Evolutionary conservation across 1,140 invertebrate genomes (phyloP).

Genomic region (Drosophila auraria): DNA sequence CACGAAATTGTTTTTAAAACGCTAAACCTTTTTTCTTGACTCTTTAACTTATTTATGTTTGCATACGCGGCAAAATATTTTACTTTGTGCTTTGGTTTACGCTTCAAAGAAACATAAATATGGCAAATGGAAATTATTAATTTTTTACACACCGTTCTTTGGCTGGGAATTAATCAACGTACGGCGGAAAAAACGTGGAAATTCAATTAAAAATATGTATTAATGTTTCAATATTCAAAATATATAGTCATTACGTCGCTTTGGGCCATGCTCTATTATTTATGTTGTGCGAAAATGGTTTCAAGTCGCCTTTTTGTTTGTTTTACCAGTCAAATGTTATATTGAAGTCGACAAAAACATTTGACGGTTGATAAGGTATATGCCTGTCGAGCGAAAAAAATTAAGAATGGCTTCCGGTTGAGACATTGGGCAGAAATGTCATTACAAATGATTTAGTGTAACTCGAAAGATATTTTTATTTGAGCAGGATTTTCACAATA

Average conservation of each 20-base stretch:
- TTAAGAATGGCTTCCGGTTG: background rate
- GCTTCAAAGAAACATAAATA: constrained; percentile 74
- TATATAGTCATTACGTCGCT: constrained; percentile 40
- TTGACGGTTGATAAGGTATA: background rate
- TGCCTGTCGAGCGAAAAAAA: constrained; percentile 1
- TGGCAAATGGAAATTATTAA: constrained; percentile 61
- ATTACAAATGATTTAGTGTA: background rate
- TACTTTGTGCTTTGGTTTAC: constrained; percentile 68
- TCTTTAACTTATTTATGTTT: constrained; percentile 65
- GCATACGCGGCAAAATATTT: constrained; percentile 56
- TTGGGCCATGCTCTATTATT: constrained; percentile 31
- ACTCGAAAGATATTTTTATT: background rate
- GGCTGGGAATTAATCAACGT: constrained; percentile 52
- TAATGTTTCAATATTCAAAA: constrained; percentile 51
- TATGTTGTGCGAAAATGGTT: constrained; percentile 35
- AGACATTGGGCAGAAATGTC: background rate
- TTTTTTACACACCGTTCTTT: constrained; percentile 40
- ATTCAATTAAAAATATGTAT: constrained; percentile 54
- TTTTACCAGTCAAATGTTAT: constrained; percentile 9
- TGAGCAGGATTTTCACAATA: background rate
- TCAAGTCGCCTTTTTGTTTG: background rate
- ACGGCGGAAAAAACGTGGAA: constrained; percentile 22
- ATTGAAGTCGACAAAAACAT: background rate
- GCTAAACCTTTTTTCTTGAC: constrained; percentile 54
- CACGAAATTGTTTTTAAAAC: constrained; percentile 74